Conservation (phyloP, 2,113 vertebrate species). For the Sphaerodactylus townsendi region DNA sequence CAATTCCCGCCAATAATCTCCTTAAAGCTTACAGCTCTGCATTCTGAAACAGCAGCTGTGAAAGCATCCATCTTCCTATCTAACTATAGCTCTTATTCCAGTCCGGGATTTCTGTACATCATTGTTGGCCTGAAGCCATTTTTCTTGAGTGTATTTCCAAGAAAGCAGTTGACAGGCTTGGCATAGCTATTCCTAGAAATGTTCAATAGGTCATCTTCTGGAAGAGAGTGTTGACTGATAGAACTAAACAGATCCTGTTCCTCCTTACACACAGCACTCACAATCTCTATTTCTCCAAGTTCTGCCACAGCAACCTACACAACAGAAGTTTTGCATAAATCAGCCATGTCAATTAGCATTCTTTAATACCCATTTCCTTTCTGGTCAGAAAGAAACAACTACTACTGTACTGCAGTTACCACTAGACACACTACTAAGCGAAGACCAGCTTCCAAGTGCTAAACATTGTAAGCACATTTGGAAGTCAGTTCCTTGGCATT, state of each 20-base stretch:
- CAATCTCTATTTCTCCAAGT: constrained; percentile 33
- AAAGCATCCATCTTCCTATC: background rate
- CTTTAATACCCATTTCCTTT: constrained; percentile 25
- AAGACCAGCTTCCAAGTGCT: constrained; percentile 34
- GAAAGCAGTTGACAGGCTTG: constrained; percentile 85
- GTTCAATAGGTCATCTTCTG: constrained; percentile 87
- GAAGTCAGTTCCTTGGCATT: rapidly evolving
- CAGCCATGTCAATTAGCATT: background rate
- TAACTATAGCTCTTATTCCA: constrained; percentile 64
- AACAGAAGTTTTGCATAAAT: background rate
- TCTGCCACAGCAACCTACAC: background rate
- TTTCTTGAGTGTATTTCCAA: constrained; percentile 83
- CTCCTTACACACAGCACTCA: background rate
- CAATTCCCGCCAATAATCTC: background rate
- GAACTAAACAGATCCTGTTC: constrained; percentile 69
- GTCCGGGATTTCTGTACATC: constrained; percentile 76
- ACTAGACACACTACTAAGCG: constrained; percentile 42
- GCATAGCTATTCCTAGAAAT: constrained; percentile 85
- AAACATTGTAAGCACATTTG: constrained; percentile 32
- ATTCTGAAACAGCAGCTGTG: background rate
- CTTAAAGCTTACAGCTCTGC: rapidly evolving
- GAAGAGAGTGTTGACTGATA: constrained; percentile 74
- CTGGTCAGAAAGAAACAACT: constrained; percentile 10
- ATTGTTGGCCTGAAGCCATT: constrained; percentile 77
- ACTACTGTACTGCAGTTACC: constrained; percentile 3